Base-by-base conservation (phyloP, 2,797 vertebrate species). In the Leptatherina wallacei region DNA sequence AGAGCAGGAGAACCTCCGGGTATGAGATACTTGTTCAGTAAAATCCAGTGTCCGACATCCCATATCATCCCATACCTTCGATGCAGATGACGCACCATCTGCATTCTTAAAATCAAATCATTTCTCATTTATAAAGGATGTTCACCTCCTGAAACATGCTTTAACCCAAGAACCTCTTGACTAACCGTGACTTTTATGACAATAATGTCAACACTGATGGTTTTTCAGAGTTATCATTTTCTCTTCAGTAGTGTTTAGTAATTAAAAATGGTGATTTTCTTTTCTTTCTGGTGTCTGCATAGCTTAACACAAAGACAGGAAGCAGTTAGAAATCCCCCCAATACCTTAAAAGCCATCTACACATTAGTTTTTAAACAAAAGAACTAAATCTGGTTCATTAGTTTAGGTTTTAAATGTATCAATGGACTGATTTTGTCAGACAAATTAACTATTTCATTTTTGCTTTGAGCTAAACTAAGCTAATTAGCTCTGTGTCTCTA, bases 1-100 rank as follows among this genome's bases (percentile, higher is more conserved):
- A 8, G 81, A 88, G 79, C 40, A 69, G 75, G 81, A 81, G 73
- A 85, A 70, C 60, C 55, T 77, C 16, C 77, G 84, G 90, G 89
- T 91, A 90, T 73, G 88, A 88, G 80, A 68, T 6, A 2, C 18
- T 74, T 10, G 32, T 56, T 64, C 54, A 69, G 11, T 54, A 38
- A 54, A 81, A 73, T 32, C 35, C 3, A n/a, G 33, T 30, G 4
- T 57, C 30, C 40, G 35, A 64, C 65, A 65, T 80, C 40, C 4
- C n/a, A 55, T 32, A 54, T 7, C 85, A 88, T 85, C 74, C 16
- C 76, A 83, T 80, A 6, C 13, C 40, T 42, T 42, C 3, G 14
- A 42, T 42, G 40, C 14, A 42, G 40, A 42, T 42, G 40, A 4
- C 0, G 1, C 16, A 42, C 14, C 40, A 85, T 81, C 70, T 61